phyloP scores from a whole-genome alignment of 2,888 invertebrate genomes.

The Cephus runcator region DNA sequence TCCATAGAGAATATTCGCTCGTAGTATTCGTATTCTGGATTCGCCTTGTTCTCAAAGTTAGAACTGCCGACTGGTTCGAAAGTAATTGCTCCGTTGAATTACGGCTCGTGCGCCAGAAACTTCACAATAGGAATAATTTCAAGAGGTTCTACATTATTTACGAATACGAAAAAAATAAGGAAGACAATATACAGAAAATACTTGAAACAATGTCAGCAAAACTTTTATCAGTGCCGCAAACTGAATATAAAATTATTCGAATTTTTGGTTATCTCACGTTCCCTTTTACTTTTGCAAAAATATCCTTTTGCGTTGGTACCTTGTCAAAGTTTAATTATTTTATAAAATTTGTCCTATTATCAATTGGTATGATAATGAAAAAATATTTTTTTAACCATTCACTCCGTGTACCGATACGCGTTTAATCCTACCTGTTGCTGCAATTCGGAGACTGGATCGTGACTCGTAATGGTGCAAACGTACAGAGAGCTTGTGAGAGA shows the following conservation, averaged over 20 bases:
- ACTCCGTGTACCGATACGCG: neutral
- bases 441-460: constrained; percentile 28
- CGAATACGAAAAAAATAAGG: neutral
- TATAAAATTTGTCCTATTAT: neutral
- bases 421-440: constrained; percentile 39
- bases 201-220: neutral
- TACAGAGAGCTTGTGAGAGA: neutral
- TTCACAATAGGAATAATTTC: neutral
- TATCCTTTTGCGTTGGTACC: neutral
- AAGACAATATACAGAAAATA: neutral
- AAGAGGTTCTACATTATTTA: neutral
- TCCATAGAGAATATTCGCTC: neutral
- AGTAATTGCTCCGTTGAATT: neutral
- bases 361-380: neutral
- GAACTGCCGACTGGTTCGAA: neutral
- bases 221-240: neutral
- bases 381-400: neutral
- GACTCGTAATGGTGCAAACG: constrained; percentile 4
- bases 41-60: neutral
- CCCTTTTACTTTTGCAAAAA: neutral
- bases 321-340: neutral
- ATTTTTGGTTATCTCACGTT: neutral
- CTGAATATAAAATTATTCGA: neutral
- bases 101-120: neutral
- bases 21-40: neutral